Percentiles rank a stretch among this genome's conserved stretches.
Conservation (phyloP, 2,888 invertebrate species). For the Eudemis profundana region DNA sequence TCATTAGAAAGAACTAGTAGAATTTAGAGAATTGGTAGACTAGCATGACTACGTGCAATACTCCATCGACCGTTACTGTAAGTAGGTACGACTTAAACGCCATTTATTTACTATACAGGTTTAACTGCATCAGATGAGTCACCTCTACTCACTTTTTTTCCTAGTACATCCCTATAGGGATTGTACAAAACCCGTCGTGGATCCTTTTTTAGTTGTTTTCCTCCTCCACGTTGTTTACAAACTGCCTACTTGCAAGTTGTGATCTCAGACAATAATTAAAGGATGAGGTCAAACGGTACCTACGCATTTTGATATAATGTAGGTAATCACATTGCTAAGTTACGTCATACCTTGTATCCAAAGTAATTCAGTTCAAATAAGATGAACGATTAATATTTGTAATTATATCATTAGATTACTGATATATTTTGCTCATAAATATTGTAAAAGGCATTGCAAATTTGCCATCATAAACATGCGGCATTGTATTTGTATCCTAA, state of each 20-base stretch:
- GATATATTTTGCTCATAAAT: too few species aligned
- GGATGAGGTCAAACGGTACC: background rate
- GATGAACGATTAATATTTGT: background rate
- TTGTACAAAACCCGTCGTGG: conserved; percentile 26
- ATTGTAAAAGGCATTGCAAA: background rate
- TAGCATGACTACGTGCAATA: background rate
- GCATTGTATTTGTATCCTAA: background rate
- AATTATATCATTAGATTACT: background rate
- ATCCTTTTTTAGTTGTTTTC: conserved; percentile 10
- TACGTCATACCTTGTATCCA: background rate
- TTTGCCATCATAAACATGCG: background rate
- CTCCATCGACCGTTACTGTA: background rate
- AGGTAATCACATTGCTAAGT: background rate
- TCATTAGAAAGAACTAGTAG: too few species aligned
- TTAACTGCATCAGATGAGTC: conserved; percentile 31
- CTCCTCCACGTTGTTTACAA: conserved; percentile 13
- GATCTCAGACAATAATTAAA: conserved; percentile 5
- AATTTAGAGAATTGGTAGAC: too few species aligned
- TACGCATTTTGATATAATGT: background rate
- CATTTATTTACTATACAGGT: conserved; percentile 29
- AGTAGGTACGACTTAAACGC: conserved; percentile 9
- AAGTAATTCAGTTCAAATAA: too few species aligned
- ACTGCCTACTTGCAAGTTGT: conserved; percentile 6
- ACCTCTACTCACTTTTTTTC: conserved; percentile 34
- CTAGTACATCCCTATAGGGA: conserved; percentile 22